A percentile compares a stretch with the other conserved stretches of the same genome.
Evolutionary conservation across 2,113 vertebrate genomes (phyloP).

Genomic region (Condylura cristata): DNA sequence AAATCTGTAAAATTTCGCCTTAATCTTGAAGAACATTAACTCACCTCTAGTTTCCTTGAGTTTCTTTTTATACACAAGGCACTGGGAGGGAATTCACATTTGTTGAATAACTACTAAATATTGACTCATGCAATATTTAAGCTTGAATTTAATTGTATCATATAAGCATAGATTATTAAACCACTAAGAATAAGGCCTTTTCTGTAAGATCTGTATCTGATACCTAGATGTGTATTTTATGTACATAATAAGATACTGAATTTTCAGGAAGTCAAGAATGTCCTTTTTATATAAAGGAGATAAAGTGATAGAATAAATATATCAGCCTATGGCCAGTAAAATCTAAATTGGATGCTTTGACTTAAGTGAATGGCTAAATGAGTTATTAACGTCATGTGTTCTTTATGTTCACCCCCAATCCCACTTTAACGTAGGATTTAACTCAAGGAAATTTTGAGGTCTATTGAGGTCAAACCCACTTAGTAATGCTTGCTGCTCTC

Average conservation of each 20-base stretch:
- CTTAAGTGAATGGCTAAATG: background rate
- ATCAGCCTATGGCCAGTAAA: background rate
- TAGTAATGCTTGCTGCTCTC: background rate
- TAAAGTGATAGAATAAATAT: background rate
- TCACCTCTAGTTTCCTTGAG: background rate
- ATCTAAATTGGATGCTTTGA: background rate
- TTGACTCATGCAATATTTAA: background rate
- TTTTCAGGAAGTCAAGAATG: background rate
- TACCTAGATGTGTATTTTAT: background rate
- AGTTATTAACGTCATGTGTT: background rate
- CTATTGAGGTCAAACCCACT: background rate
- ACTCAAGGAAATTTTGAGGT: background rate
- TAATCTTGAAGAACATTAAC: background rate
- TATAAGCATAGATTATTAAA: background rate
- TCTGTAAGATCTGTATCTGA: background rate
- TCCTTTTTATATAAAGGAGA: background rate
- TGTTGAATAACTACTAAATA: background rate
- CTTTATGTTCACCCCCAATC: background rate
- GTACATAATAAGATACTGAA: background rate
- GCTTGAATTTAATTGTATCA: background rate
- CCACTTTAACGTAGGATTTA: background rate
- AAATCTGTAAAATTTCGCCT: background rate
- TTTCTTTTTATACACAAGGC: background rate
- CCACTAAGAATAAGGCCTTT: background rate
- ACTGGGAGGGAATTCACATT: background rate